phyloP scores from a whole-genome alignment of 2,888 invertebrate genomes.

The Ectobius pallidus region DNA sequence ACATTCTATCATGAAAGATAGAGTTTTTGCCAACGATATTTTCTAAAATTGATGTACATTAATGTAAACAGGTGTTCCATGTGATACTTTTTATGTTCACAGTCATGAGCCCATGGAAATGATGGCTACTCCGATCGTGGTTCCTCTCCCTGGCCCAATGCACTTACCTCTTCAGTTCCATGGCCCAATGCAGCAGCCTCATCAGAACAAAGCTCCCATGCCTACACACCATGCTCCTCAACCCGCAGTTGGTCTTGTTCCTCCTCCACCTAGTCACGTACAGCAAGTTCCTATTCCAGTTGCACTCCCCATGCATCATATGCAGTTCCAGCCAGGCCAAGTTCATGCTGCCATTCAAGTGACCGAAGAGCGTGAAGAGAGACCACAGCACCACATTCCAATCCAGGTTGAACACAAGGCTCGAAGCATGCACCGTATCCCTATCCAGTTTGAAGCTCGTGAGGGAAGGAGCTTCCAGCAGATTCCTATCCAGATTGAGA shows the following conservation, averaged over 20 bases:
- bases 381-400: slow-evolving; percentile 21
- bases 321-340: slow-evolving; percentile 31
- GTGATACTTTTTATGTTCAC: slow-evolving; percentile 25
- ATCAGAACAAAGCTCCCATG: neutral
- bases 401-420: slow-evolving; percentile 5
- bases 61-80: too few relatives aligned
- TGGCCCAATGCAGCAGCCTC: slow-evolving; percentile 42
- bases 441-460: slow-evolving; percentile 9
- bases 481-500: slow-evolving; percentile 35
- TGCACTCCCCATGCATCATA: slow-evolving; percentile 31
- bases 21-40: too few relatives aligned
- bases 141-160: slow-evolving; percentile 48
- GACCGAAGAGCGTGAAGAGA: slow-evolving; percentile 11
- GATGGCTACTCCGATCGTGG: slow-evolving; percentile 57
- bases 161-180: slow-evolving; percentile 48
- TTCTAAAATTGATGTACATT: too few relatives aligned
- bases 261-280: slow-evolving; percentile 33
- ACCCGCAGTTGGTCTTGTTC: slow-evolving; percentile 30
- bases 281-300: slow-evolving; percentile 30
- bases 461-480: slow-evolving; percentile 28
- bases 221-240: neutral
- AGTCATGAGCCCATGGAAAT: slow-evolving; percentile 61
- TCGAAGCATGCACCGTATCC: slow-evolving; percentile 12
- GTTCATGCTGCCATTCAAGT: slow-evolving; percentile 38
- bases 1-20: too few relatives aligned